phyloP scores from a whole-genome alignment of 2,888 invertebrate species.

The Epirrhoe tristata region DNA sequence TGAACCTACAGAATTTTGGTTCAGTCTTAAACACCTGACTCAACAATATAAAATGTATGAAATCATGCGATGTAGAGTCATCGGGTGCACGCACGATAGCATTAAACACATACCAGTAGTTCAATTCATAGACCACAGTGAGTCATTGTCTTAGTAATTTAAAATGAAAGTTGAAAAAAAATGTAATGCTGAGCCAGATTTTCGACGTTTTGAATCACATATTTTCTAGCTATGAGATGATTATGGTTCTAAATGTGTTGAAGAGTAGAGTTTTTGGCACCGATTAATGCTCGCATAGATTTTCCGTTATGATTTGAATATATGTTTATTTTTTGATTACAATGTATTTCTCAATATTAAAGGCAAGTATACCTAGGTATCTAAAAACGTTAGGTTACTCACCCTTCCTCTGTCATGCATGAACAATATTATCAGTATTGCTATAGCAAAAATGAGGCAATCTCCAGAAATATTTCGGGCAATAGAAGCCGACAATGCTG shows the following conservation, averaged over 20 bases:
- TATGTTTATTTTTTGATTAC: not conserved
- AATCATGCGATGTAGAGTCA: slow-evolving; percentile 35
- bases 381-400: no score
- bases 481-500: not conserved
- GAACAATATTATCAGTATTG: slow-evolving; percentile 1
- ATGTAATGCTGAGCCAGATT: not conserved
- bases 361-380: no score
- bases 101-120: not conserved
- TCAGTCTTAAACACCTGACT: slow-evolving; percentile 34
- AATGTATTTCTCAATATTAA: not conserved
- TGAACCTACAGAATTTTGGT: slow-evolving; percentile 6
- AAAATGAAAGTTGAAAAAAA: not conserved
- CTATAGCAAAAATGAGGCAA: not conserved
- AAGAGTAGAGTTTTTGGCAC: slow-evolving; percentile 16
- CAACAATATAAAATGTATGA: slow-evolving; percentile 39
- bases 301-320: not conserved
- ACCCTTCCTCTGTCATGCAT: not conserved
- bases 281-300: not conserved
- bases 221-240: slow-evolving; percentile 23
- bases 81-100: slow-evolving; percentile 8
- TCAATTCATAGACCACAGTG: slow-evolving; percentile 22
- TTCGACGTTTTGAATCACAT: slow-evolving; percentile 24
- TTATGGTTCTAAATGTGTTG: slow-evolving; percentile 21
- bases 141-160: slow-evolving; percentile 24
- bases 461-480: not conserved